Conservation (phyloP, 2,888 invertebrate genomes). For the Leucoma salicis region DNA sequence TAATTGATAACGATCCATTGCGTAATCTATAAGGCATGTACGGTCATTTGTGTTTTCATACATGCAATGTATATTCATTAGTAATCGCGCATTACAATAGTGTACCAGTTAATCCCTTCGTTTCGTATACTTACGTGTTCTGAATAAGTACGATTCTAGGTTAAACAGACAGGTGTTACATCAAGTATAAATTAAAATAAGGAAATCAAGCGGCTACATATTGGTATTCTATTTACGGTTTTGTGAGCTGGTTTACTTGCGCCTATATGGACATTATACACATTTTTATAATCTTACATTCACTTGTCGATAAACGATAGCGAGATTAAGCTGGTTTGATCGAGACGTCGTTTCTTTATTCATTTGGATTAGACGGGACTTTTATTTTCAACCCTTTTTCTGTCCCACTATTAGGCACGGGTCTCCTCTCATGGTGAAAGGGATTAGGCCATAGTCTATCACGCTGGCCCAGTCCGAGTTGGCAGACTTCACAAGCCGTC, state of each 20-base stretch:
- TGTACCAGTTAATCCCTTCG: slow-evolving; percentile 9
- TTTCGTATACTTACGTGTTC: slow-evolving; percentile 9
- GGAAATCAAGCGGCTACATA: slow-evolving; percentile 8
- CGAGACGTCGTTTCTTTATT: too few relatives aligned
- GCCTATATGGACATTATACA: neutral
- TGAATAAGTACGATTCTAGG: slow-evolving; percentile 7
- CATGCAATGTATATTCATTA: slow-evolving; percentile 8
- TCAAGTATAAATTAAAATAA: slow-evolving; percentile 4
- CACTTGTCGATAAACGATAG: neutral
- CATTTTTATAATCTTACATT: neutral
- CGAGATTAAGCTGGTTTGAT: neutral
- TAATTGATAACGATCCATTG: slow-evolving; percentile 19
- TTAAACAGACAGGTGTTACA: slow-evolving; percentile 4
- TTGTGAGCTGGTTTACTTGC: neutral
- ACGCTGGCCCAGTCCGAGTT: too few relatives aligned
- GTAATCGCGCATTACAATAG: slow-evolving; percentile 5
- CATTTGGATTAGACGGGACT: too few relatives aligned
- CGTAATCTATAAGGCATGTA: slow-evolving; percentile 20
- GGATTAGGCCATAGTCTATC: too few relatives aligned
- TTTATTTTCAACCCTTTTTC: too few relatives aligned
- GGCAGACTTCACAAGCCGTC: too few relatives aligned
- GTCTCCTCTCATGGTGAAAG: too few relatives aligned
- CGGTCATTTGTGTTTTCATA: slow-evolving; percentile 11
- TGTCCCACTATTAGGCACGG: too few relatives aligned
- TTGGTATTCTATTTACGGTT: slow-evolving; percentile 3